Percentiles rank a stretch among this genome's conserved stretches.
phyloP scores from a whole-genome alignment of 2,113 vertebrate species.

The Bostrychus sinensis region DNA sequence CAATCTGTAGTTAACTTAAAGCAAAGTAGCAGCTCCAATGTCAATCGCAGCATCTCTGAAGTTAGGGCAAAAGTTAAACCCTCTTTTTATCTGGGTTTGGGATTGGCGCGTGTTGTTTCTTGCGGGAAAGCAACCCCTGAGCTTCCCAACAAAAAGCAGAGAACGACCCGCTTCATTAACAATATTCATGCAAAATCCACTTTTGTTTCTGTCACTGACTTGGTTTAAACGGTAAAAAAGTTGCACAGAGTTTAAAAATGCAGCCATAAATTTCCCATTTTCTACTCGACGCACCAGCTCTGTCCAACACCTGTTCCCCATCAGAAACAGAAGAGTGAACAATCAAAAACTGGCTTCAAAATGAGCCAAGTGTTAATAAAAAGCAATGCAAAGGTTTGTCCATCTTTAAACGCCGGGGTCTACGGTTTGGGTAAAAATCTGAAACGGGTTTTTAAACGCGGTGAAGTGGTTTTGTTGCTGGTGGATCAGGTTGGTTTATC shows the following conservation, averaged over 20 bases:
- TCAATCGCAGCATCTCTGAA: too few species aligned
- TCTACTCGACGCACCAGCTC: not conserved
- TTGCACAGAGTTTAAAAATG: not conserved
- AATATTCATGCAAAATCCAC: too few species aligned
- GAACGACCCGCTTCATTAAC: too few species aligned
- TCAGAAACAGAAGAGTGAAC: not conserved
- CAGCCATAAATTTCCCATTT: not conserved
- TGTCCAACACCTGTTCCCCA: not conserved
- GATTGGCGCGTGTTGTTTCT: too few species aligned
- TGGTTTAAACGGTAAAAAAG: not conserved
- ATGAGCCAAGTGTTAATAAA: not conserved
- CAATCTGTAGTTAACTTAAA: too few species aligned
- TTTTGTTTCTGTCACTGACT: too few species aligned
- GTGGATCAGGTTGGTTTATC: constrained; percentile 49
- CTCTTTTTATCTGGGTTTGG: too few species aligned
- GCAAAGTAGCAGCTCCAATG: too few species aligned
- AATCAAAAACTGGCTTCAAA: not conserved
- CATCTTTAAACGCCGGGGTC: not conserved
- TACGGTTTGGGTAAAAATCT: not conserved
- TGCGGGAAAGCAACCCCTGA: too few species aligned
- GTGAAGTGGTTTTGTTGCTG: constrained; percentile 60
- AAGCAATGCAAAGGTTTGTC: constrained; percentile 36
- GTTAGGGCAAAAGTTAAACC: too few species aligned
- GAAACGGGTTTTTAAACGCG: not conserved
- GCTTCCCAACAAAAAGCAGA: too few species aligned